Base-by-base conservation (phyloP, 2,797 vertebrate species). In the Todus mexicanus region DNA sequence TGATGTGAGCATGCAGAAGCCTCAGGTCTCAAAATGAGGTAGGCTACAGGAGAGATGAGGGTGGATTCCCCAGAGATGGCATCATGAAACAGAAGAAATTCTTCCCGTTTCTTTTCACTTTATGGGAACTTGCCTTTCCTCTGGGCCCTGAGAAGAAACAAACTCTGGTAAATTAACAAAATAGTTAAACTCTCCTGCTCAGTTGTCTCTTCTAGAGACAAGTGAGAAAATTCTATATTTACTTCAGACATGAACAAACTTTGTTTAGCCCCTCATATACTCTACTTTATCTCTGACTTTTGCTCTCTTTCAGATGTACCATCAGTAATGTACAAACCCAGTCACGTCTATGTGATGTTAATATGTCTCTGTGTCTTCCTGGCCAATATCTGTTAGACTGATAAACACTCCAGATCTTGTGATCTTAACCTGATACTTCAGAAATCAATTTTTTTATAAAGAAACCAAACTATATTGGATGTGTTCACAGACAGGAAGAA, bases 331-430 rank as follows among this genome's bases (percentile, higher is more conserved):
- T 51, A 29, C 29, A 93, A 76, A 68, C 5, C 4, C 20, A 50
- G 10, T 42, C 37, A 54, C 0, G 0, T n/a, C 33, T 82, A 4
- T 0, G 1, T 50, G 54, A 69, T 31, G n/a, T 6, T 70, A 26
- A 47, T 19, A 4, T 19, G 9, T 43, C 13, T 72, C 45, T 64
- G 2, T 42, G 35, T 50, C 40, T 74, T 89, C 45, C n/a, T 45
- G 29, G 37, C 3, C 51, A 84, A 16, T 9, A 53, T 2, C 51
- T 50, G 10, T 38, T 47, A 47, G 3, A 4, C 9, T 37, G 47
- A 79, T 56, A 56, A 93, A 56, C 31, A n/a, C 20, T 64, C 37
- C 33, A 71, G 43, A 50, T 38, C 13, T 68, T 5, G 2, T 53
- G 9, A 50, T 48, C 25, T 87, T 71, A 87, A 69, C 5, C 20